Base-by-base conservation (phyloP, 2,113 vertebrate genomes). In the Ammodytes marinus region DNA sequence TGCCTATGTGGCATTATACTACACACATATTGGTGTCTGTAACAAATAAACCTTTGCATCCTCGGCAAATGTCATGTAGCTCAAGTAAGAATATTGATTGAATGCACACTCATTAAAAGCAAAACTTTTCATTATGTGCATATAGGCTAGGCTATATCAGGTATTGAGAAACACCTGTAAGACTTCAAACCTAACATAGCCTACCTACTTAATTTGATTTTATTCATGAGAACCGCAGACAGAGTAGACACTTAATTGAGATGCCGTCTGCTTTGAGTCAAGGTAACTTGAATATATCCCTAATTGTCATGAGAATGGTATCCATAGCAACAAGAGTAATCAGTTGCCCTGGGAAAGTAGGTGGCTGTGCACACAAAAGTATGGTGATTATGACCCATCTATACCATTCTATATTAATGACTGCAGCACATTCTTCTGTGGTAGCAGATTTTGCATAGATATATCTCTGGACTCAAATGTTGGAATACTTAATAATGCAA, bases 291-390 rank as follows among this genome's bases (percentile, higher is more conserved):
- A 88, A 64, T 64, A 43, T 59, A 39, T 40, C 54, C n/a, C 59
- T 77, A 50, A 80, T 69, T 77, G 59, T 37, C 17, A 58, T 13
- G 60, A 70, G 49, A 84, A 77, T 75, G 39, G 86, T 86, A 65
- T 68, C 86, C 88, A 91, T 86, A 65, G 84, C 69, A 89, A 91
- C 81, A 80, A 57, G 45, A 54, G 55, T 63, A 66, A 78, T 78
- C 49, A 73, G 47, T 49, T 64, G 46, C 64, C 72, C 47, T 3
- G 1, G 46, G 9, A 75, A 75, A 66, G 63, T 57, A 69, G 53
- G 57, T 58, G 63, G 59, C 65, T 72, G 45, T 54, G 15, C 55
- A 72, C 55, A 63, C 40, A 54, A 59, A 68, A 61, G 52, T 46
- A 39, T 13, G 11, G 6, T 67, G 52, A 73, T 84, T 79, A 77